Conservation (phyloP, 2,888 invertebrate species). For the Tiliacea aurago region DNA sequence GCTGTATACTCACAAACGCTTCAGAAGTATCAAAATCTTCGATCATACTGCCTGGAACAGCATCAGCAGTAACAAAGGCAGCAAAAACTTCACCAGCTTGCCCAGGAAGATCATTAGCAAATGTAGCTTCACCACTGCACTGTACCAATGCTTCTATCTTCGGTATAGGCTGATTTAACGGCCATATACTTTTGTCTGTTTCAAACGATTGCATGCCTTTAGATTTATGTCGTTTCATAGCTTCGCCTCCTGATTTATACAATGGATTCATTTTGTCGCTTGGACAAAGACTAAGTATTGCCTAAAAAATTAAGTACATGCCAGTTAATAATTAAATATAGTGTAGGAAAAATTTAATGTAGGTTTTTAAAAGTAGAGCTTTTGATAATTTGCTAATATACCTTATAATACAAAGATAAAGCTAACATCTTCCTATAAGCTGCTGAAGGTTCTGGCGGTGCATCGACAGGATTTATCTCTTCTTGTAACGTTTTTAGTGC, state of each 20-base stretch:
- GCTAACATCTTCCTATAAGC: slow-evolving; percentile 91
- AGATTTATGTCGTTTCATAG: slow-evolving; percentile 76
- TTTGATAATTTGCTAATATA: slow-evolving; percentile 65
- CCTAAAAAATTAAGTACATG: slow-evolving; percentile 54
- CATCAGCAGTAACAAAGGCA: slow-evolving; percentile 90
- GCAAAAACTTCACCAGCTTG: slow-evolving; percentile 92
- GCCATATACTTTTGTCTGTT: slow-evolving; percentile 92
- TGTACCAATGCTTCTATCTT: slow-evolving; percentile 92
- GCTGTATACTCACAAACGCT: slow-evolving; percentile 91
- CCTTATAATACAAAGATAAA: slow-evolving; percentile 91
- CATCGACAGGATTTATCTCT: slow-evolving; percentile 74
- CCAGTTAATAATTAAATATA: neutral
- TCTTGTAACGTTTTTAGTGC: slow-evolving; percentile 71
- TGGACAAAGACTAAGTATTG: slow-evolving; percentile 72
- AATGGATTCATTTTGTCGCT: slow-evolving; percentile 54
- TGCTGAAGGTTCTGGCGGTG: slow-evolving; percentile 89
- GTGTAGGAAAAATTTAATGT: neutral
- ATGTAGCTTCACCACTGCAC: slow-evolving; percentile 93
- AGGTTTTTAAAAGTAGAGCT: neutral
- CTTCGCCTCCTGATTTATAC: slow-evolving; percentile 68
- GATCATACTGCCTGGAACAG: slow-evolving; percentile 89
- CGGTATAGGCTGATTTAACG: slow-evolving; percentile 92
- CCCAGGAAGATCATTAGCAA: slow-evolving; percentile 91
- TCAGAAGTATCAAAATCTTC: slow-evolving; percentile 90
- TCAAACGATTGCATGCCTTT: slow-evolving; percentile 91